Percentiles rank a stretch among this genome's conserved stretches.
Conservation (phyloP, 2,113 vertebrate species). For the Urocynchramus pylzowi region DNA sequence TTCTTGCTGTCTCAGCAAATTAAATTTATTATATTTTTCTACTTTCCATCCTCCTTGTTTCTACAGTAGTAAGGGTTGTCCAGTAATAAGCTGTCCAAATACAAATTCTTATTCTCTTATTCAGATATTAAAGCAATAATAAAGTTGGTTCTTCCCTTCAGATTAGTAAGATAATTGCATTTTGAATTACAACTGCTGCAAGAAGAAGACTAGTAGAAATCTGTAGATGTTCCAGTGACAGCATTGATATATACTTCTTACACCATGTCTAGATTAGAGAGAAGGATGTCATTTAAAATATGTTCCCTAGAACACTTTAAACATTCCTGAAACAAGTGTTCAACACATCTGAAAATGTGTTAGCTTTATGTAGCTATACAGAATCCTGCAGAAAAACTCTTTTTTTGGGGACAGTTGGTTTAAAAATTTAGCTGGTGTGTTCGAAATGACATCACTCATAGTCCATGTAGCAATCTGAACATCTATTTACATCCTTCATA, state of each 20-base stretch:
- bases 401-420: background rate
- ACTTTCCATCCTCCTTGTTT: background rate
- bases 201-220: background rate
- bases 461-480: background rate
- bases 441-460: background rate
- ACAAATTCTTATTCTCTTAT: background rate
- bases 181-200: background rate
- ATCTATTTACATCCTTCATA: background rate
- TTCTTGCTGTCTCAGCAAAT: background rate
- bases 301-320: slow-evolving; percentile 3
- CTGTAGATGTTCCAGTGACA: background rate
- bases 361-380: background rate
- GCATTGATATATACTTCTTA: background rate
- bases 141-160: background rate
- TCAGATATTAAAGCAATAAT: background rate
- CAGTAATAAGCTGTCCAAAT: background rate
- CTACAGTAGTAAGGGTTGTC: background rate
- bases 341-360: slow-evolving; percentile 3
- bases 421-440: background rate
- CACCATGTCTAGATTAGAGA: background rate
- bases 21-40: background rate
- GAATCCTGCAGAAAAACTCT: background rate
- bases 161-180: background rate
- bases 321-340: background rate
- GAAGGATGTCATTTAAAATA: slow-evolving; percentile 26